Evolutionary conservation across 2,888 invertebrate genomes (phyloP), one percentile per base, ranked within the genome.

Genomic region (Caenorhabditis becei): DNA sequence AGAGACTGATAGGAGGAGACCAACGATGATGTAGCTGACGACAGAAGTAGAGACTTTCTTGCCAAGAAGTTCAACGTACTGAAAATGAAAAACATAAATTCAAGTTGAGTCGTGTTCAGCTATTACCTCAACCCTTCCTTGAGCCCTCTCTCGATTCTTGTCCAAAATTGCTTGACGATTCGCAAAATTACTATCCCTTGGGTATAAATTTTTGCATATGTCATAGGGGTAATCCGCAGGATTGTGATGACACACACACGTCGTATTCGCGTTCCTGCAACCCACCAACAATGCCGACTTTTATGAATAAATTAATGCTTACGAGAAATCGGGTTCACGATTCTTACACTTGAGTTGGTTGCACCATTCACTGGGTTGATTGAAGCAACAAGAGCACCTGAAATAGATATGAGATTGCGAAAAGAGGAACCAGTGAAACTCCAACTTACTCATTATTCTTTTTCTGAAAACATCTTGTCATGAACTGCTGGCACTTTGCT

Each of bases 341-440:
- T 88, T 80, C 20, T 67, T 75, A 62, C 90, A 90, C 53, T 87
- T 86, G 16, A 90, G 49, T 20, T 89, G 87, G 53, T 86, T 80
- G 58, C 90, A 90, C 74, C 82, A 85, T 28, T 85, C 82, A 37
- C 77, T 85, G 0, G 88, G 88, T 61, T 90, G 90, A 58, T 88
- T 88, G 82, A 90, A 88, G 66, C 89, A 89, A 62, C 89, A 90
- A 7, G 84, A 74, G 65, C 90, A 90, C 35, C 88, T 88, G 62
- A 77, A 83, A 72, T n/a, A 20, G 8, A 37, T 20, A 26, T 7
- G 2, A 7, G 20, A 24, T 28, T 61, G 47, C 20, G 3, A 35
- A 37, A 20, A 58, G 18, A 14, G 23, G 23, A 18, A 16, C 14
- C 51, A 47, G 18, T 1, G 24, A 47, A 59, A 56, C 8, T 18